Evolutionary conservation across 1,140 invertebrate genomes (phyloP), one percentile per base, ranked within the genome.

Genomic region (Hypsibius dujardini): DNA sequence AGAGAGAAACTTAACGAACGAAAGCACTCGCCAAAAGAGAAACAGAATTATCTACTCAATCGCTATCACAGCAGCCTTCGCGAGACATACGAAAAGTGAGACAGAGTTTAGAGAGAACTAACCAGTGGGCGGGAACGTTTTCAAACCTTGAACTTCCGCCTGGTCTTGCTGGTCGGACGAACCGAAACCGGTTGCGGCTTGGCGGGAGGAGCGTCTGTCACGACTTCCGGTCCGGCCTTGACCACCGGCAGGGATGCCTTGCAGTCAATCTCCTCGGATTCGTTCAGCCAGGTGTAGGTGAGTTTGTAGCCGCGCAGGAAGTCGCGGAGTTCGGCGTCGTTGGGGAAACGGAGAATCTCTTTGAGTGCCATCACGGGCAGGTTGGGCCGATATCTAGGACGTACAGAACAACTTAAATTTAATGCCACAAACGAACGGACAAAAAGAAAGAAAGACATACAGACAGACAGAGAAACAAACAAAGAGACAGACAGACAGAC

Each of bases 371-470:
- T 67, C 62, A 67, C 62, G 62, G 62, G 62, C 12, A 67, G 42
- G 62, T 67, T 67, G 12, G 62, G 62, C 7, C 62, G 62, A 67
- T 67, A 67, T 42, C 62, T 67, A 45, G 3, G 45, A 67, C 12
- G 7, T 42, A 67, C 42, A 15, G 45, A 12, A 45, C 62, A 12
- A 73, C 69, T 50, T 67, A 12, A 12, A 56, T 12, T 56, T 56
- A 56, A 56, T 56, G n/a, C 47, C 1, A 75, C 73, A 50, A 62
- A 70, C 1, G 40, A 47, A 67, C 28, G 69, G n/a, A 12, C 40
- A 70, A 72, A 56, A 56, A 56, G n/a, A 56, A 28, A 28, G 28
- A 28, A 28, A 28, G 28, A 28, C 28, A 28, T 28, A 28, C 28
- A 28, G 28, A 28, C 28, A 28, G 28, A 28, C 28, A 28, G 28